A percentile compares a stretch with the other conserved stretches of the same genome.
These are phyloP conservation scores for Otus scops DNA, from an alignment of 2,797 vertebrate genomes.

Conservation along the genomic window DNA sequence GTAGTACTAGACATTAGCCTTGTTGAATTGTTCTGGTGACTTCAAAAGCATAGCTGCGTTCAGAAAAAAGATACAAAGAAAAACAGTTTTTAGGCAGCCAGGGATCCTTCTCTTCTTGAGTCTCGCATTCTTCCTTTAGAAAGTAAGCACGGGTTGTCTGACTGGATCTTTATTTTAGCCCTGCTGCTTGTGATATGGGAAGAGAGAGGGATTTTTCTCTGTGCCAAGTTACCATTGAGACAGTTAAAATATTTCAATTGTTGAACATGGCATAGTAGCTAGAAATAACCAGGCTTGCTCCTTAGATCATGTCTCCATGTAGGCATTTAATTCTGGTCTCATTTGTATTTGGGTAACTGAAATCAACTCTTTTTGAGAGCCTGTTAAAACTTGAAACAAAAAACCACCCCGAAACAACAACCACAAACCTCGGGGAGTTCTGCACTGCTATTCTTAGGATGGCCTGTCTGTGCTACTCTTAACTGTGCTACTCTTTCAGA, in stretches of 20 bases:
- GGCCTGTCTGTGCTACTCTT: neutral
- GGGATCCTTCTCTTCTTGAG: neutral
- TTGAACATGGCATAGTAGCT: neutral
- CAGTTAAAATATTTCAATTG: neutral
- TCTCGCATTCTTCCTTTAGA: neutral
- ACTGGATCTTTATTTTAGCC: neutral
- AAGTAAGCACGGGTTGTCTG: neutral
- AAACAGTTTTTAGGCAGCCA: neutral
- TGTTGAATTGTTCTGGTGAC: neutral
- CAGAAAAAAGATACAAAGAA: neutral
- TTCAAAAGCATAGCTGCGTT: neutral
- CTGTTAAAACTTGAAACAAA: neutral
- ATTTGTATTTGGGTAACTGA: neutral
- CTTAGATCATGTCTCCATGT: neutral
- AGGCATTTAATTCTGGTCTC: neutral
- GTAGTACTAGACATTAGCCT: neutral
- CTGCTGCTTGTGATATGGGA: neutral
- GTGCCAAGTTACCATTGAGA: neutral
- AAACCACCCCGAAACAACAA: rapidly evolving
- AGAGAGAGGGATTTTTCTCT: neutral
- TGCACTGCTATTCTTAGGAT: neutral
- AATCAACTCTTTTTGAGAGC: neutral
- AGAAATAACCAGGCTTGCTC: neutral
- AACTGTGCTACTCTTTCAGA: neutral
- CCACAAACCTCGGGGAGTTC: neutral